Evolutionary conservation across 2,797 vertebrate genomes (phyloP).

Genomic region (Hirundo rustica): DNA sequence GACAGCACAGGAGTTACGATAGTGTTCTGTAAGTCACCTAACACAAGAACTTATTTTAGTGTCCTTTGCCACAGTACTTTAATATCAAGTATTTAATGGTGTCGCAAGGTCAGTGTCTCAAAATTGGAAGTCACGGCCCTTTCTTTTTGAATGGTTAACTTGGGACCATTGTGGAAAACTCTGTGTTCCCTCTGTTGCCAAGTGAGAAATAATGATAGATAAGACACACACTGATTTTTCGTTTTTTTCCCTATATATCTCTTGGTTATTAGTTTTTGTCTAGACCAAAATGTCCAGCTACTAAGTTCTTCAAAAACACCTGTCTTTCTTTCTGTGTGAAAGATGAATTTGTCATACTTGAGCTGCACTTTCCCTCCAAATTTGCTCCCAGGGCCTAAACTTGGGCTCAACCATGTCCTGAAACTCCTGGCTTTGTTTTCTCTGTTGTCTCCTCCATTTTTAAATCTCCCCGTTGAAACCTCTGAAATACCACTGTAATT

Average conservation of each 20-base stretch:
- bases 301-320: neutral
- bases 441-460: neutral
- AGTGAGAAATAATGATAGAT: conserved; percentile 8
- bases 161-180: conserved; percentile 15
- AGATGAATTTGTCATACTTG: neutral
- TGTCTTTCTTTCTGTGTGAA: neutral
- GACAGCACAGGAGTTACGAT: neutral
- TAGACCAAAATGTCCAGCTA: neutral
- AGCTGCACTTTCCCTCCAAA: neutral
- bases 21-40: neutral
- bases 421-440: neutral
- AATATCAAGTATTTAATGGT: conserved; percentile 60
- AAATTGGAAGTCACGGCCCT: conserved; percentile 37
- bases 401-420: neutral
- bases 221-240: neutral
- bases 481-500: neutral
- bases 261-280: conserved; percentile 10
- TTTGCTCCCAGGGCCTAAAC: conserved; percentile 5
- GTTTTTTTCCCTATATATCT: neutral
- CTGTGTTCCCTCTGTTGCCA: neutral
- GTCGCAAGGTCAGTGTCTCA: conserved; percentile 30
- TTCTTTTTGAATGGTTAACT: conserved; percentile 47
- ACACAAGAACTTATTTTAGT: neutral
- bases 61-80: conserved; percentile 6
- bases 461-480: neutral